Conservation (phyloP, 2,113 vertebrate genomes). For the Malurus melanocephalus region DNA sequence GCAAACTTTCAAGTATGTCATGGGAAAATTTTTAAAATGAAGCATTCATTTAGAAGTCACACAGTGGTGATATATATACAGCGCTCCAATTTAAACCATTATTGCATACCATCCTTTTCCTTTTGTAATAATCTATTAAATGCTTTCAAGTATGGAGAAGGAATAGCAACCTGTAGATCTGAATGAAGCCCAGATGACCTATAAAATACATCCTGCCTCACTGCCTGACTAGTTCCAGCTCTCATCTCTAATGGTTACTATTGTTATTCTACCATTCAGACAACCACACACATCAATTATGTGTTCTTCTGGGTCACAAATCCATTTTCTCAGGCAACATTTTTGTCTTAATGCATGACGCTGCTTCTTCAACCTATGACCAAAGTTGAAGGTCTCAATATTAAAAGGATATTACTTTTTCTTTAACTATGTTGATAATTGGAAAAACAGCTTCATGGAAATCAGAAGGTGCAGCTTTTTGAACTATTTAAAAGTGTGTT, state of each 20-base stretch:
- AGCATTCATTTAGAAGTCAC: conserved; percentile 68
- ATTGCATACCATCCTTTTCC: conserved; percentile 68
- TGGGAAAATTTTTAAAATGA: conserved; percentile 62
- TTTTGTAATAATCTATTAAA: conserved; percentile 82
- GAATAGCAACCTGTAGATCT: conserved; percentile 77
- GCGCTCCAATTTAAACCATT: conserved; percentile 73
- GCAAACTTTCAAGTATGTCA: conserved; percentile 56
- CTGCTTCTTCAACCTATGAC: conserved; percentile 34
- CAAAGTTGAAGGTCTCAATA: conserved; percentile 22
- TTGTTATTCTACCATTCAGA: conserved; percentile 72
- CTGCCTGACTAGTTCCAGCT: conserved; percentile 68
- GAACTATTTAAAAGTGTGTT: background rate
- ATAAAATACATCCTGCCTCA: conserved; percentile 73
- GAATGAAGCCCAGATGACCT: conserved; percentile 80
- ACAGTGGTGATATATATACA: conserved; percentile 57
- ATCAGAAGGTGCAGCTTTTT: background rate
- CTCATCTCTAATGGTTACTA: conserved; percentile 73
- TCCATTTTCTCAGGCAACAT: conserved; percentile 51
- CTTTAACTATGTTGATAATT: conserved; percentile 20
- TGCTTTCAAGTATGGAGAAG: conserved; percentile 78
- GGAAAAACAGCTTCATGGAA: conserved; percentile 4
- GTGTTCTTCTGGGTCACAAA: conserved; percentile 59
- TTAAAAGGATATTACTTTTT: background rate
- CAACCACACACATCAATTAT: conserved; percentile 70
- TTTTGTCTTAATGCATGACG: conserved; percentile 38